A percentile compares a stretch with the other conserved stretches of the same genome.
Evolutionary conservation across 2,888 invertebrate genomes (phyloP).

Genomic region (Erebia palarica): DNA sequence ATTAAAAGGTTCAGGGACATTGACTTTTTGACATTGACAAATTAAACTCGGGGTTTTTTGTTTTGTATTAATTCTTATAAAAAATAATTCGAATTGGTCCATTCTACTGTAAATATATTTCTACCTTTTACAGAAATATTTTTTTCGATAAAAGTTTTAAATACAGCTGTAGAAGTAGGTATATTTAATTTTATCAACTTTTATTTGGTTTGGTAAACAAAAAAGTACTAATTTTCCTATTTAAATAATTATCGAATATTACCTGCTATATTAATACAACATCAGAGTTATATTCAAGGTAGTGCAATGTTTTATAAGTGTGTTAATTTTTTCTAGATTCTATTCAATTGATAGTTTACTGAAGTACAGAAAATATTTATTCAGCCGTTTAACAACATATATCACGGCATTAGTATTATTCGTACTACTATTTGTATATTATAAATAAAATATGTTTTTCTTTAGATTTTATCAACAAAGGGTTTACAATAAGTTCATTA

Average conservation of each 20-base stretch:
- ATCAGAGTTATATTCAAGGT: conserved; percentile 39
- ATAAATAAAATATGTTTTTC: conserved; percentile 34
- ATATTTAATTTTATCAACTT: background rate
- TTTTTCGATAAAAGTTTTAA: background rate
- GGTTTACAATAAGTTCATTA: conserved; percentile 29
- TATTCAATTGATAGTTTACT: conserved; percentile 52
- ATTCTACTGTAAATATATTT: background rate
- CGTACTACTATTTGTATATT: conserved; percentile 37
- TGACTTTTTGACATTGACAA: background rate
- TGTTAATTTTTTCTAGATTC: conserved; percentile 63
- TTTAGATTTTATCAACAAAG: conserved; percentile 31
- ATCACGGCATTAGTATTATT: conserved; percentile 44
- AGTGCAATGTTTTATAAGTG: conserved; percentile 62
- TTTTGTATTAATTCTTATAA: background rate
- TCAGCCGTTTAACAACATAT: conserved; percentile 37
- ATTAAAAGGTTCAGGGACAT: background rate
- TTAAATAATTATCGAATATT: conserved; percentile 1
- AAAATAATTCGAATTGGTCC: background rate
- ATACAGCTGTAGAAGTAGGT: background rate
- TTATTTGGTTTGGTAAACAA: background rate
- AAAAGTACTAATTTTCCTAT: background rate
- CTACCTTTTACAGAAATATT: background rate
- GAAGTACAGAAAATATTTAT: conserved; percentile 44
- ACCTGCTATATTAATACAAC: background rate
- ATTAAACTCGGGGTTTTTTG: background rate